These are phyloP conservation scores for Eurois occulta DNA, from an alignment of 2,888 invertebrate species.

Conservation along the genomic window DNA sequence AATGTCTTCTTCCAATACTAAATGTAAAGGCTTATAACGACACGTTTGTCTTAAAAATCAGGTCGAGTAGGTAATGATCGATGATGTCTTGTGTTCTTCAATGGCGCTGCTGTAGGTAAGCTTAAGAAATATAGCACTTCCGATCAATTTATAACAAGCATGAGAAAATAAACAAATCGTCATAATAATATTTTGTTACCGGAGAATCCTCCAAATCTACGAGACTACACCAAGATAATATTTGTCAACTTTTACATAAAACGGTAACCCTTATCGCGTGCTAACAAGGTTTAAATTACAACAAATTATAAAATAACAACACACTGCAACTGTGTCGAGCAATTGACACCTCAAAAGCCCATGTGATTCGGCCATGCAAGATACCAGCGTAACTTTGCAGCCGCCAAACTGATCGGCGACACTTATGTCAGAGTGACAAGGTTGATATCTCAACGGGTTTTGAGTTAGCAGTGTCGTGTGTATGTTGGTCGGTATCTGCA, in stretches of 20 bases:
- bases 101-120: neutral
- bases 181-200: slow-evolving; percentile 57
- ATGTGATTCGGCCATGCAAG: slow-evolving; percentile 74
- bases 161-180: slow-evolving; percentile 68
- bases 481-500: slow-evolving; percentile 66
- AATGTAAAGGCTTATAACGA: neutral
- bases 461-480: slow-evolving; percentile 23
- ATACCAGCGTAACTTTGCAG: slow-evolving; percentile 59
- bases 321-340: slow-evolving; percentile 73
- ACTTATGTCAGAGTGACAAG: slow-evolving; percentile 36
- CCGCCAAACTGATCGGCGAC: slow-evolving; percentile 19
- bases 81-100: neutral
- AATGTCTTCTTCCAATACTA: neutral
- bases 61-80: neutral
- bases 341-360: slow-evolving; percentile 78
- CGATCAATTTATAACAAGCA: slow-evolving; percentile 40
- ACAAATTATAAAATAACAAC: slow-evolving; percentile 58
- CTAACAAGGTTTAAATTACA: slow-evolving; percentile 60
- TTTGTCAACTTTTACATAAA: slow-evolving; percentile 53
- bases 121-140: slow-evolving; percentile 27
- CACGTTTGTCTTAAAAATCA: neutral
- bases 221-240: slow-evolving; percentile 50
- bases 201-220: slow-evolving; percentile 58
- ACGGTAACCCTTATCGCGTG: slow-evolving; percentile 46
- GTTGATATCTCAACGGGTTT: slow-evolving; percentile 39